Percentiles rank a stretch among this genome's conserved stretches.
Conservation (phyloP, 2,888 invertebrate species). For the Microplitis deprimator region DNA sequence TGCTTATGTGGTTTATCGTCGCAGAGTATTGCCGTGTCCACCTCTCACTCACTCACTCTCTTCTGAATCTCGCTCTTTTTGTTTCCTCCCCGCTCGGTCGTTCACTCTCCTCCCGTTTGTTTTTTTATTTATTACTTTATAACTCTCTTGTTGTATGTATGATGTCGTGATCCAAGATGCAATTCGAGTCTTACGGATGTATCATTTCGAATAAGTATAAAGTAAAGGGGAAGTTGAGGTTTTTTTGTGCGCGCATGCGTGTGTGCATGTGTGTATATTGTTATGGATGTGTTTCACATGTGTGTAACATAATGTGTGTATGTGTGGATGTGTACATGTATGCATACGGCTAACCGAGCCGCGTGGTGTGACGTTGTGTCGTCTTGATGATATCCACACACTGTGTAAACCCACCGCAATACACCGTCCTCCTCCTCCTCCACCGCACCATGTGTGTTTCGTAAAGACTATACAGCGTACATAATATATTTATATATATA, state of each 20-base stretch:
- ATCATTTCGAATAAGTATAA: background rate
- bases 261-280: constrained; percentile 2
- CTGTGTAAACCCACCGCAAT: background rate
- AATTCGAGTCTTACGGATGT: constrained; percentile 9
- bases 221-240: constrained; percentile 16
- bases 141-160: no score
- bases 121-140: no score
- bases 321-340: constrained; percentile 14
- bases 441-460: background rate
- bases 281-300: constrained; percentile 15
- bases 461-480: background rate
- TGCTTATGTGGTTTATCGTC: constrained; percentile 16
- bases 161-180: background rate
- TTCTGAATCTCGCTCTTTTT: no score
- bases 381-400: background rate
- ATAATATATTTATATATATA: background rate
- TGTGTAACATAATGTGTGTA: background rate
- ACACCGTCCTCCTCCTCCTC: background rate
- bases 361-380: constrained; percentile 9
- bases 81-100: no score
- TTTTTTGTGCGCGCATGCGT: constrained; percentile 26
- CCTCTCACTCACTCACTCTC: background rate
- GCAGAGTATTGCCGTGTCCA: constrained; percentile 1
- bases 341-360: background rate
- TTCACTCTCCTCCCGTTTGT: no score